phyloP scores from a whole-genome alignment of 2,888 invertebrate genomes.

The Protodeltote pygarga region DNA sequence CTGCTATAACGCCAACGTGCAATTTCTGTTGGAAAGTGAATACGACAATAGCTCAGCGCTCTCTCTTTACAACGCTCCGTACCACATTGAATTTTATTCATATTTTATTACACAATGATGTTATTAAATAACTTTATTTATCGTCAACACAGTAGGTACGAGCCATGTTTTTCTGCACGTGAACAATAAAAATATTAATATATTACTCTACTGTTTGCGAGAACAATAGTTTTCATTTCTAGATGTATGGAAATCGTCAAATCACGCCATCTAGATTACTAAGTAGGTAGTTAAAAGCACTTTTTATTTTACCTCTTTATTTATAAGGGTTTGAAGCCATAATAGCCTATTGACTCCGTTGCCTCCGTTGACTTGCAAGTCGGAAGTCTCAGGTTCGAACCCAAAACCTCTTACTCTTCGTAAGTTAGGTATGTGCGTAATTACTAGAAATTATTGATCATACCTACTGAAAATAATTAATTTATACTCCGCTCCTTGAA shows the following conservation, averaged over 20 bases:
- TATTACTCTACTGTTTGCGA: conserved; percentile 1
- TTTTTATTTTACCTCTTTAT: too few relatives aligned
- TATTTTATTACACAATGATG: conserved; percentile 9
- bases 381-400: too few relatives aligned
- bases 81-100: conserved; percentile 8
- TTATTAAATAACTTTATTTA: conserved; percentile 17
- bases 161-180: conserved; percentile 14
- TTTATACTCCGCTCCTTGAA: too few relatives aligned
- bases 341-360: too few relatives aligned
- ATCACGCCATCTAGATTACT: not conserved
- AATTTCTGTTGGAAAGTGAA: conserved; percentile 57
- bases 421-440: too few relatives aligned
- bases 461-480: too few relatives aligned
- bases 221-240: conserved; percentile 8
- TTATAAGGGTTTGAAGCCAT: too few relatives aligned
- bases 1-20: conserved; percentile 41
- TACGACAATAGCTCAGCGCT: conserved; percentile 52
- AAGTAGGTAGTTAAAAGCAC: not conserved
- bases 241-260: not conserved
- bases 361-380: too few relatives aligned
- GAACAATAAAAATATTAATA: conserved; percentile 23
- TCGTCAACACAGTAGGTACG: not conserved
- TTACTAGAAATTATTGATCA: too few relatives aligned
- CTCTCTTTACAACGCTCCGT: conserved; percentile 48
- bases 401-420: too few relatives aligned